Evolutionary conservation across 2,888 invertebrate genomes (phyloP).

Genomic region (Polyploca ridens): DNA sequence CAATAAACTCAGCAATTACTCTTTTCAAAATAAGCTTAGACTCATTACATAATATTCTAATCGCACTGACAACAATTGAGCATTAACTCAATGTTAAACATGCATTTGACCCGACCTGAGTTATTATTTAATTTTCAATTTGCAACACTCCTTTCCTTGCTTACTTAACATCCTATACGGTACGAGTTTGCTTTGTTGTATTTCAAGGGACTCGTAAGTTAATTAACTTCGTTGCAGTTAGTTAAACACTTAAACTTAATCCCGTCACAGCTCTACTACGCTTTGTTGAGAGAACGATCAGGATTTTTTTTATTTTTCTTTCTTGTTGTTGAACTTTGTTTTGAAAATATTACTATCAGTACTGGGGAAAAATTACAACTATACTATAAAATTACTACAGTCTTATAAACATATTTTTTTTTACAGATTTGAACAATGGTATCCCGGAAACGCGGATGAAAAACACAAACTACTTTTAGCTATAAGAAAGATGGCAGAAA

Average conservation of each 20-base stretch:
- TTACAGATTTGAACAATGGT: too few relatives aligned
- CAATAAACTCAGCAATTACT: too few relatives aligned
- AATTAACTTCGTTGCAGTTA: slow-evolving; percentile 29
- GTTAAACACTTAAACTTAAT: slow-evolving; percentile 34
- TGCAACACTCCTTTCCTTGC: not conserved
- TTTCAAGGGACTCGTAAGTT: slow-evolving; percentile 13
- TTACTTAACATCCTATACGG: slow-evolving; percentile 2
- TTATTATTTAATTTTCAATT: not conserved
- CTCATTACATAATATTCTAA: too few relatives aligned
- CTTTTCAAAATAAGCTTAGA: too few relatives aligned
- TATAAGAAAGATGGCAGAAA: not conserved
- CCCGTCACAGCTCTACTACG: slow-evolving; percentile 26
- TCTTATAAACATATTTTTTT: too few relatives aligned
- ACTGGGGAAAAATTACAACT: too few relatives aligned
- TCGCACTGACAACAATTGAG: too few relatives aligned
- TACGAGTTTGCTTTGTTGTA: slow-evolving; percentile 18
- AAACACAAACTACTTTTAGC: too few relatives aligned
- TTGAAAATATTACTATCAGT: not conserved
- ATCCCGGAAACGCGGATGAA: too few relatives aligned
- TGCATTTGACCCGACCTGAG: not conserved
- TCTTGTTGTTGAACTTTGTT: slow-evolving; percentile 11
- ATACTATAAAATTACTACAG: too few relatives aligned
- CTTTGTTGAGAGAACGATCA: slow-evolving; percentile 30
- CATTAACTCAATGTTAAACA: not conserved
- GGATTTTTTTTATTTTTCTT: slow-evolving; percentile 26